Evolutionary conservation across 2,888 invertebrate genomes (phyloP).

Genomic region (Lycia hirtaria): DNA sequence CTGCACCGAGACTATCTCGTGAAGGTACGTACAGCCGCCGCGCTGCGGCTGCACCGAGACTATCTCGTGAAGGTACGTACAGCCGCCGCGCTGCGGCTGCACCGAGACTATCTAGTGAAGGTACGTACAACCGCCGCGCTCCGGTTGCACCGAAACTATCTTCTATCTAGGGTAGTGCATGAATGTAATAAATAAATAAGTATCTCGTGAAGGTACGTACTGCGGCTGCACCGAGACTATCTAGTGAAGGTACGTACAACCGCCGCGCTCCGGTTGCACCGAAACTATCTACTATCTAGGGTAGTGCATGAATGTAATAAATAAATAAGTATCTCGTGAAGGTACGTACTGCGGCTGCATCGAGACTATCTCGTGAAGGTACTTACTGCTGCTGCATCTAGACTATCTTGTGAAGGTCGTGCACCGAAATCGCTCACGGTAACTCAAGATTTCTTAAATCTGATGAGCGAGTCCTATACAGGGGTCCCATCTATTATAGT

Average conservation of each 20-base stretch:
- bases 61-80: constrained; percentile 74
- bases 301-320: no score
- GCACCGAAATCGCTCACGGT: no score
- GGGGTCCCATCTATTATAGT: no score
- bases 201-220: constrained; percentile 75
- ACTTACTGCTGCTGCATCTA: constrained; percentile 83
- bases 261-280: constrained; percentile 90
- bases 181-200: constrained; percentile 95
- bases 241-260: constrained; percentile 76
- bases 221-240: constrained; percentile 95
- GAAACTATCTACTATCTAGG: constrained; percentile 87
- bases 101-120: constrained; percentile 88
- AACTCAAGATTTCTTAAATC: no score
- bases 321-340: background rate
- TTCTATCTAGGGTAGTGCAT: constrained; percentile 74
- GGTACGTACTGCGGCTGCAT: constrained; percentile 96
- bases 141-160: constrained; percentile 90
- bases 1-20: constrained; percentile 92
- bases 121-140: constrained; percentile 87
- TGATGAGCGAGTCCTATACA: no score
- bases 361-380: constrained; percentile 87
- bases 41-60: constrained; percentile 95
- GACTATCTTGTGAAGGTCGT: no score
- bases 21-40: constrained; percentile 84
- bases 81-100: constrained; percentile 94